Percentiles rank a stretch among this genome's conserved stretches.
Evolutionary conservation across 2,888 invertebrate genomes (phyloP).

Genomic region (Julus scandinavius): DNA sequence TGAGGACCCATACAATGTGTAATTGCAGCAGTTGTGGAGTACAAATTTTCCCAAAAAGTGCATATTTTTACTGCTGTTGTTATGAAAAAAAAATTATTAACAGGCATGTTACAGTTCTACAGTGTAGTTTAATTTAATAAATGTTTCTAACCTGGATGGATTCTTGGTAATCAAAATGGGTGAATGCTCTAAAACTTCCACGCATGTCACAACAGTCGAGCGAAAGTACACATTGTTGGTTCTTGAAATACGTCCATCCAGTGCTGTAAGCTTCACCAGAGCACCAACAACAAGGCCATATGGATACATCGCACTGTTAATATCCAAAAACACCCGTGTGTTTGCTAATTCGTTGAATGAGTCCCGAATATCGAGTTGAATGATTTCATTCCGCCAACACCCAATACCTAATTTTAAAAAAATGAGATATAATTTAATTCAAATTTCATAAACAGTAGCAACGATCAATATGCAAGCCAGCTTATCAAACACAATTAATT

Average conservation of each 20-base stretch:
- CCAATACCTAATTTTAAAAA: not conserved
- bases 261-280: not conserved
- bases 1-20: no score
- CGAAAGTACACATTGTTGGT: not conserved
- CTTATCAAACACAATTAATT: no score
- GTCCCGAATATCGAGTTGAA: not conserved
- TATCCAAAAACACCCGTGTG: not conserved
- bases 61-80: no score
- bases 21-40: no score
- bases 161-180: not conserved
- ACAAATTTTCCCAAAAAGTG: no score
- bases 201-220: not conserved
- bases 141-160: not conserved
- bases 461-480: no score
- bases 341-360: not conserved
- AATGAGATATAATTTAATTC: no score
- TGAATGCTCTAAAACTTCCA: not conserved
- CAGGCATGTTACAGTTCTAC: no score
- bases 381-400: not conserved
- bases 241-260: constrained; percentile 3
- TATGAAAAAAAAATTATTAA: no score
- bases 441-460: no score
- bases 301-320: not conserved
- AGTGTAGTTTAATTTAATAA: not conserved
- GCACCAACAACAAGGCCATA: not conserved